Base-by-base conservation (phyloP, 2,888 invertebrate genomes). In the Callimorpha dominula region DNA sequence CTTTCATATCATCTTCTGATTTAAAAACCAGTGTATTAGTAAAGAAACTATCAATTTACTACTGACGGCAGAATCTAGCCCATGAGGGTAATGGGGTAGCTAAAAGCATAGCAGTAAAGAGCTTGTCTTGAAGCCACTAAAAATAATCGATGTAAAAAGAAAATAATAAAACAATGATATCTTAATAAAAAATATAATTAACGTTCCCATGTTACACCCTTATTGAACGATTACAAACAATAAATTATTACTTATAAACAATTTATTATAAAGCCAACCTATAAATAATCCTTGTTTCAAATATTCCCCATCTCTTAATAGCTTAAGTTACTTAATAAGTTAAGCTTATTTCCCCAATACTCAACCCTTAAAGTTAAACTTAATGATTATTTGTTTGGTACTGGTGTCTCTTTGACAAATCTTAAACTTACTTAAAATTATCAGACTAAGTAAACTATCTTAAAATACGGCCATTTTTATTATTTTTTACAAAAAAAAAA, bases 371-470 rank as follows among this genome's bases (percentile, higher is more conserved):
- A 77, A 67, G 43, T 70, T 77, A 69, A 20, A 72, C 78, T 83
- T 89, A 90, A 80, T 92, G 94, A 94, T 88, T 93, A 94, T 94
- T 88, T 86, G 88, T 91, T 92, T 88, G 94, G 94, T 94, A 94
- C 94, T 92, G 94, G 94, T 86, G 91, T 88, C 89, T 79, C 76
- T 78, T 65, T 68, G 89, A 90, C 89, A 83, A 81, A 76, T 78
- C 76, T 77, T 82, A 82, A 85, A 77, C 69, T 77, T 80, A 75
- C 71, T 63, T 74, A 77, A 76, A 82, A 63, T 69, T 76, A 79
- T 77, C 71, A 83, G 65, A 75, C 73, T 81, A 79, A 86, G 78
- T 85, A 79, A 86, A 77, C 82, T 84, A 84, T 80, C 80, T 84
- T 86, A 85, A 86, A 85, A 88, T 88, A 90, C 88, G 89, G 89